Base-by-base conservation (phyloP, 2,797 vertebrate species). In the Malurus leucopterus region DNA sequence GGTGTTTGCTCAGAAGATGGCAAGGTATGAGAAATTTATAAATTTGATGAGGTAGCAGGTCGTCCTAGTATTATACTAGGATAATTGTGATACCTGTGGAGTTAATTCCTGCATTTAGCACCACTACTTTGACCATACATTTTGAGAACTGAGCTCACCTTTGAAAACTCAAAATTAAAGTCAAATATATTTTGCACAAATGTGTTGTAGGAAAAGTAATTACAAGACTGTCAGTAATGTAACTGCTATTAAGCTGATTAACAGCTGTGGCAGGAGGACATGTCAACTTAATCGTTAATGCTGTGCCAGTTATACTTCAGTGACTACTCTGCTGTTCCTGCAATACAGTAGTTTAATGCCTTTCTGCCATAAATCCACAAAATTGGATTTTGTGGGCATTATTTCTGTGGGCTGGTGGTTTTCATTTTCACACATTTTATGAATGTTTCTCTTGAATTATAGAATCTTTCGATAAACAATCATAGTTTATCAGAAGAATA, bases 1-100 rank as follows among this genome's bases (percentile, higher is more conserved):
- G 99, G 99, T 53, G 98, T 99, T 94, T 99, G 99, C 96, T 99
- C 99, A 19, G 99, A 99, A 97, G 99, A 99, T 84, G 99, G 99
- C 94, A 99, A 99, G 99, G 99, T 99, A 97, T 26, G 34, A 26
- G 61, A 51, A 84, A 84, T 80, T 64, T 72, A 23, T 57, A 1
- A 57, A 34, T 51, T 94, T 89, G 58, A 54, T 80, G 67, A 89
- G 30, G 19, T 53, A 78, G n/a, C 19, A 64, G 7, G n/a, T 40
- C 57, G 43, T 71, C 47, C 43, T 80, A 18, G 9, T 67, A 15
- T 78, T 76, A 36, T 15, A 6, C 43, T 68, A 63, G 40, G 69
- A 21, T 86, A 53, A 63, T 43, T 75, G 19, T 34, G 40, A 36
- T 54, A 46, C 43, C 59, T 72, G 19, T 22, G 17, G 47, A 49